A percentile compares a stretch with the other conserved stretches of the same genome.
Evolutionary conservation across 35 echinoderm and acorn worm species (phyloP).

Genomic region (Holothuria glaberrima): DNA sequence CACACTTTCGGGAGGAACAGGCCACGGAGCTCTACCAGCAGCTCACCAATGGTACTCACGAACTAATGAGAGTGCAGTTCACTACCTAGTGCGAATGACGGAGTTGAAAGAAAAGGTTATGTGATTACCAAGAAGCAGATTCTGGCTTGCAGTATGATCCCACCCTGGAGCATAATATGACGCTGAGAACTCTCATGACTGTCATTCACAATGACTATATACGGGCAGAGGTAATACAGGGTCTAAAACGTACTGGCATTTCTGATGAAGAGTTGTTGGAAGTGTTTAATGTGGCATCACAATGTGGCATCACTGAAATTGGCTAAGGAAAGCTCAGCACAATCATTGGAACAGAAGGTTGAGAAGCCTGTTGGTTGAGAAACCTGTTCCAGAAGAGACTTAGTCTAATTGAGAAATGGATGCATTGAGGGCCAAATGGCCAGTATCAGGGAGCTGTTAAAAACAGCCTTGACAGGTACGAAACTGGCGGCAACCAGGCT

Average conservation of each 20-base stretch:
- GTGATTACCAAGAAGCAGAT: constrained; percentile 28
- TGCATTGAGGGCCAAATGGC: not conserved
- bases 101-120: constrained; percentile 59
- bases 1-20: constrained; percentile 60
- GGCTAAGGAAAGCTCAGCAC: not conserved
- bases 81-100: constrained; percentile 43
- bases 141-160: constrained; percentile 40
- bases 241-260: not conserved
- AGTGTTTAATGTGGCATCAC: not conserved
- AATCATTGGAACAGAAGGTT: not conserved
- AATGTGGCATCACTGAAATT: not conserved
- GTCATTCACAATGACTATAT: constrained; percentile 33
- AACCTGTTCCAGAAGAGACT: not conserved
- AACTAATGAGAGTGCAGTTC: constrained; percentile 50
- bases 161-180: constrained; percentile 32
- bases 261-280: not conserved
- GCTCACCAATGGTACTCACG: constrained; percentile 12
- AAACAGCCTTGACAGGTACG: not conserved
- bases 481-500: not conserved
- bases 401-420: not conserved
- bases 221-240: not conserved
- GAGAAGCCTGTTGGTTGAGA: not conserved
- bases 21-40: constrained; percentile 65
- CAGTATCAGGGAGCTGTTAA: not conserved
- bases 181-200: constrained; percentile 42